phyloP scores from a whole-genome alignment of 1,140 invertebrate genomes.

The Epicauta chinensis region DNA sequence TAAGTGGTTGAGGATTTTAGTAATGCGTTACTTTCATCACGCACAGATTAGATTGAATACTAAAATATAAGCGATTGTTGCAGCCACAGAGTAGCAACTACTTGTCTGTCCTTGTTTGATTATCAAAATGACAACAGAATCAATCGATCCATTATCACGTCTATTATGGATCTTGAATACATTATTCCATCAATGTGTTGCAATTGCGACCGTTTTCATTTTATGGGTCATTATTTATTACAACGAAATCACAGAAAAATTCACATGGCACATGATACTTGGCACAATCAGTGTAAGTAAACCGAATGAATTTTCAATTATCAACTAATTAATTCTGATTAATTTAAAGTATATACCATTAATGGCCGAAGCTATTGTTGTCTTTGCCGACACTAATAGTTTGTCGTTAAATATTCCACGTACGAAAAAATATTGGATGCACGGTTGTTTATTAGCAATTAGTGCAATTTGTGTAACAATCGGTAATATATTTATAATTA shows the following conservation, averaged over 20 bases:
- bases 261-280: constrained; percentile 10
- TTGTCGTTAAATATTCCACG: neutral
- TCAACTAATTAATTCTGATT: neutral
- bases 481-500: constrained; percentile 2
- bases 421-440: constrained; percentile 9
- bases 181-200: constrained; percentile 9
- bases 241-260: neutral
- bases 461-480: constrained; percentile 5
- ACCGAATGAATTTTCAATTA: neutral
- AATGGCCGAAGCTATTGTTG: constrained; percentile 8
- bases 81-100: too few species aligned
- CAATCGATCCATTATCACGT: neutral
- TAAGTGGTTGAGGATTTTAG: too few species aligned
- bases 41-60: too few species aligned
- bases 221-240: constrained; percentile 4
- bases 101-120: too few species aligned
- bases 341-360: constrained; percentile 8
- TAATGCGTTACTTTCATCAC: too few species aligned
- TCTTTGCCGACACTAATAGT: constrained; percentile 5
- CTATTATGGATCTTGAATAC: constrained; percentile 8
- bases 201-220: constrained; percentile 1
- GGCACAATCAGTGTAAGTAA: constrained; percentile 1
- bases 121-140: too few species aligned
- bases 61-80: too few species aligned
- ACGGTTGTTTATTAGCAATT: constrained; percentile 5